Evolutionary conservation across 1,140 invertebrate species (phyloP), one percentile per base, ranked within the genome.

Genomic region (Dendroctonus valens): DNA sequence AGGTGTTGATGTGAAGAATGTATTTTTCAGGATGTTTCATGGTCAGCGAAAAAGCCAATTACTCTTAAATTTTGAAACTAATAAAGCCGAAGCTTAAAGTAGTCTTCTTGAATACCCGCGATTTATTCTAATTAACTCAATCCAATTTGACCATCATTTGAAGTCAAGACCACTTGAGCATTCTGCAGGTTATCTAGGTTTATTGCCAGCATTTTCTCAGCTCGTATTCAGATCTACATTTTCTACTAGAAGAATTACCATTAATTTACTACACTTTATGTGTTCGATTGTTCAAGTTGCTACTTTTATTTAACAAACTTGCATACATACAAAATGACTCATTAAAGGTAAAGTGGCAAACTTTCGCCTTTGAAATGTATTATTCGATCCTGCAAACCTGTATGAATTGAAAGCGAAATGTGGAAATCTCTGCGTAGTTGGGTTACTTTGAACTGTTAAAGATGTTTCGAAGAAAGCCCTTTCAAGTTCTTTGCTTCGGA

Each of bases 121-220:
- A 26, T 26, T 26, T 26, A 26, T 26, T 26, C 26, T 26, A 26
- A 26, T 26, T 26, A 26, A 26, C 26, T 26, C 26, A 26, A 26
- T 26, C 1, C 4, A 46, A 46, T 46, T 9, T 46, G n/a, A 46
- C 42, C 2, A 46, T 9, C 42, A 46, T 8, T 46, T 46, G n/a
- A 4, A 46, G 8, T 12, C 42, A 46, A 46, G 42, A 12, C 26
- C 26, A 46, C n/a, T 58, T 60, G 48, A 60, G 39, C 42, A 63
- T 63, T 63, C 60, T 14, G 38, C 6, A n/a, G 14, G 49, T 46
- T 63, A 14, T 53, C 60, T 63, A 42, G 60, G 60, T 63, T 63
- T 53, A 63, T 63, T 37, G 51, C 40, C 7, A 12, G 41, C 41
- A 42, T 40, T 50, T 38, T 7, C 7, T 41, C 37, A 8, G n/a